Base-by-base conservation (phyloP, 2,797 vertebrate species). In the Mormyrus proboscirostris region DNA sequence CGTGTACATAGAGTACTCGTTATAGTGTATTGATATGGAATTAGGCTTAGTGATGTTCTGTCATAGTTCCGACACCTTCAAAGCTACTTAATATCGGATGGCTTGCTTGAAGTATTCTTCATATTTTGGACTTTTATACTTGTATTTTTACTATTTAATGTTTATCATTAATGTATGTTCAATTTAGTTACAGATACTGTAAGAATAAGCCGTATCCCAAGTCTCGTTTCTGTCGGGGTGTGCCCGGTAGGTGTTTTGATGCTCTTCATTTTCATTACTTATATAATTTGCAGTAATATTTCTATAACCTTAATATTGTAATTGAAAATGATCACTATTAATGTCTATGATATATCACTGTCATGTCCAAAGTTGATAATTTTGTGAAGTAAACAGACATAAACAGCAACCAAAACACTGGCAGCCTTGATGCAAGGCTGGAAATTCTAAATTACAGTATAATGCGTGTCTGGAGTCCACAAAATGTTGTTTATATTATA, bases 201-300 rank as follows among this genome's bases (percentile, higher is more conserved):
- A 99, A 98, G 93, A 99, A 99, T 94, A 99, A 99, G 91, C 97
- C 97, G 0, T 98, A 98, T 94, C 98, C 97, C 57, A 98, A 98
- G 92, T 98, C 98, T 73, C 97, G 97, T 44, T 98, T 99, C 96
- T 98, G 98, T 94, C 94, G 98, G 86, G 98, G 97, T 91, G 98
- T 98, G 22, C 98, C 98, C 90, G 98, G 98, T 98, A 93, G 97
- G 97, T 1, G 1, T 73, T 57, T 2, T 16, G 16, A 50, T 41
- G 41, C 59, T 29, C 3, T n/a, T 50, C 14, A 1, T 2, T 83
- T 7, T 19, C 53, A 33, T 59, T 33, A 3, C 59, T 19, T 7
- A 25, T 7, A 25, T 44, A 41, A 2, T 0, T 4, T 2, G 50
- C 2, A 16, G 1, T n/a, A 25, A 38, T 62, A 19, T 12, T 76